A percentile compares a stretch with the other conserved stretches of the same genome.
Evolutionary conservation across 1,140 invertebrate genomes (phyloP).

Genomic region (Apis florea): DNA sequence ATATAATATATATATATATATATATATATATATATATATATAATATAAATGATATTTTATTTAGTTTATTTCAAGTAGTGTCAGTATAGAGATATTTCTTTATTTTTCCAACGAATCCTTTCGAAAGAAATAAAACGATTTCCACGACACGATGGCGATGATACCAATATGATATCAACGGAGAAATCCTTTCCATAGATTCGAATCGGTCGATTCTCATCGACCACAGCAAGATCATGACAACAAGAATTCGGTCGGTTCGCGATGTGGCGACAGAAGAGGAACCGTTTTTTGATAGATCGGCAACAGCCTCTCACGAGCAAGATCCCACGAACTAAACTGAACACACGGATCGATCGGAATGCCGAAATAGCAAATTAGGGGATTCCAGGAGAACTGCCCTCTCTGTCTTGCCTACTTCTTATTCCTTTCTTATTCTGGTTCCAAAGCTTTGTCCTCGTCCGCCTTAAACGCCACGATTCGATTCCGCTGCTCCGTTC

Average conservation of each 20-base stretch:
- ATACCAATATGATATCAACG: neutral
- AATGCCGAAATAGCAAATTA: constrained; percentile 80
- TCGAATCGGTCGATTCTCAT: constrained; percentile 38
- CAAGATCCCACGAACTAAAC: constrained; percentile 73
- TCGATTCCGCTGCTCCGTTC: neutral
- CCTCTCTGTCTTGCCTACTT: constrained; percentile 45
- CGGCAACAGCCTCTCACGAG: constrained; percentile 70
- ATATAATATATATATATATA: too few species aligned
- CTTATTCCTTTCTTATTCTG: constrained; percentile 37
- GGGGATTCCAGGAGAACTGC: constrained; percentile 73
- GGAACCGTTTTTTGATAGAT: constrained; percentile 75
- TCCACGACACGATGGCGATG: too few species aligned
- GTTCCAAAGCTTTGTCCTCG: constrained; percentile 39
- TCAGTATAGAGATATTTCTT: too few species aligned
- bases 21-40: too few species aligned
- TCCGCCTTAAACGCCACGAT: constrained; percentile 17
- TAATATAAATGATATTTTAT: too few species aligned
- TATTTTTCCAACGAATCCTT: too few species aligned
- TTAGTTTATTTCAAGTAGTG: too few species aligned
- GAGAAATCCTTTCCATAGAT: constrained; percentile 29
- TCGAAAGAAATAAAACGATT: too few species aligned
- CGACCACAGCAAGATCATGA: neutral
- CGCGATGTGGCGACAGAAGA: constrained; percentile 44
- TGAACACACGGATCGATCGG: constrained; percentile 61
- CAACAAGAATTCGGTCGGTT: neutral